Evolutionary conservation across 1,140 invertebrate species (phyloP).

Genomic region (Patella vulgata): DNA sequence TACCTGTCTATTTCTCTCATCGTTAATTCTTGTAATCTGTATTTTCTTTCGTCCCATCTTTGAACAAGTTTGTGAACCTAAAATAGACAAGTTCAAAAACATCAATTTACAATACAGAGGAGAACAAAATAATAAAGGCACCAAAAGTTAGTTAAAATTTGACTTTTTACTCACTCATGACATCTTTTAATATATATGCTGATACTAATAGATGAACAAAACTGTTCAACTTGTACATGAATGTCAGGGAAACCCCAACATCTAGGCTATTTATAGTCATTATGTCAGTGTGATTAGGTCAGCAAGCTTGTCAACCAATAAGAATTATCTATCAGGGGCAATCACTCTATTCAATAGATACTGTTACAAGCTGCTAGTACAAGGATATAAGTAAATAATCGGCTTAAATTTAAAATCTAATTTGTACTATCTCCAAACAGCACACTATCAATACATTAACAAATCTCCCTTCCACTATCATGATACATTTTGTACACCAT

Average conservation of each 20-base stretch:
- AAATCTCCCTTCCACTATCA: too few relatives aligned
- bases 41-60: slow-evolving; percentile 99
- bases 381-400: too few relatives aligned
- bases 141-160: not conserved
- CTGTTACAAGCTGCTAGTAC: too few relatives aligned
- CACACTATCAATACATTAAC: too few relatives aligned
- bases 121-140: slow-evolving; percentile 1
- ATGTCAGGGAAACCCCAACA: too few relatives aligned
- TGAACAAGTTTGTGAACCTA: not conserved
- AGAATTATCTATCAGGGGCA: not conserved
- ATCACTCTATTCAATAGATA: too few relatives aligned
- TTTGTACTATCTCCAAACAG: too few relatives aligned
- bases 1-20: slow-evolving; percentile 99
- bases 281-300: not conserved
- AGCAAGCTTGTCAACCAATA: not conserved
- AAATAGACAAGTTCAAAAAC: slow-evolving; percentile 1
- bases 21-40: slow-evolving; percentile 98
- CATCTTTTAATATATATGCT: slow-evolving; percentile 2
- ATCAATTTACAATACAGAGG: slow-evolving; percentile 6
- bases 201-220: slow-evolving; percentile 2
- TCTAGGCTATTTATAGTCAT: not conserved
- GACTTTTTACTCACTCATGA: not conserved
- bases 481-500: too few relatives aligned
- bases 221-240: not conserved
- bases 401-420: too few relatives aligned